phyloP scores from a whole-genome alignment of 1,140 invertebrate species.

The Drosophila littoralis region DNA sequence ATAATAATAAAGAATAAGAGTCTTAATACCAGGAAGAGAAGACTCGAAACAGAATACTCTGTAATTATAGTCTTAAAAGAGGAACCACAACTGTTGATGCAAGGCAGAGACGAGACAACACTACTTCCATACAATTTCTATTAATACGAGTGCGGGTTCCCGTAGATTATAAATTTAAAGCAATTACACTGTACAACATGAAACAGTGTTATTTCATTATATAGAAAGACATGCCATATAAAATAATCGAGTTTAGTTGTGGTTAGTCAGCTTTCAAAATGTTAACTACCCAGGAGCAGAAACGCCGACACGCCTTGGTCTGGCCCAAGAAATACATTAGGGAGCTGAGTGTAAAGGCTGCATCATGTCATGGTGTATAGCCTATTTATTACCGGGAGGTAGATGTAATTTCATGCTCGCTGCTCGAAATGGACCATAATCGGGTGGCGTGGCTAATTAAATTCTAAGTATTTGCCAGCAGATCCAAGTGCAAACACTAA shows the following conservation, averaged over 20 bases:
- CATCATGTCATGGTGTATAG: background rate
- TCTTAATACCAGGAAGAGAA: too few relatives aligned
- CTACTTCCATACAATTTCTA: too few relatives aligned
- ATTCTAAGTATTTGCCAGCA: conserved; percentile 76
- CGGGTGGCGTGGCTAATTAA: conserved; percentile 76
- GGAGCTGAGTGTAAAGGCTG: background rate
- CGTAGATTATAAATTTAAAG: too few relatives aligned
- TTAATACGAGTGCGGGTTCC: too few relatives aligned
- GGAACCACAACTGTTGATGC: too few relatives aligned
- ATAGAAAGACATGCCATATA: background rate
- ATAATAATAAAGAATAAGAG: too few relatives aligned
- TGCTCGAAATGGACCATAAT: conserved; percentile 60
- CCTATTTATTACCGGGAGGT: conserved; percentile 19
- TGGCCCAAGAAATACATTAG: background rate
- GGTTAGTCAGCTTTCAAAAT: background rate
- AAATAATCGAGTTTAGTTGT: background rate
- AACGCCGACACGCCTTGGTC: too few relatives aligned
- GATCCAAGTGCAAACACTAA: conserved; percentile 55
- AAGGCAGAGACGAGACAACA: too few relatives aligned
- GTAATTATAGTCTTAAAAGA: too few relatives aligned
- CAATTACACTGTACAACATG: background rate
- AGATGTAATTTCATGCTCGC: conserved; percentile 66
- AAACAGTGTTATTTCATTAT: background rate
- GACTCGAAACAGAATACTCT: too few relatives aligned
- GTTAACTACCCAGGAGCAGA: background rate